Evolutionary conservation across 2,888 invertebrate species (phyloP), one percentile per base, ranked within the genome.

Genomic region (Ichneumon xanthorius): DNA sequence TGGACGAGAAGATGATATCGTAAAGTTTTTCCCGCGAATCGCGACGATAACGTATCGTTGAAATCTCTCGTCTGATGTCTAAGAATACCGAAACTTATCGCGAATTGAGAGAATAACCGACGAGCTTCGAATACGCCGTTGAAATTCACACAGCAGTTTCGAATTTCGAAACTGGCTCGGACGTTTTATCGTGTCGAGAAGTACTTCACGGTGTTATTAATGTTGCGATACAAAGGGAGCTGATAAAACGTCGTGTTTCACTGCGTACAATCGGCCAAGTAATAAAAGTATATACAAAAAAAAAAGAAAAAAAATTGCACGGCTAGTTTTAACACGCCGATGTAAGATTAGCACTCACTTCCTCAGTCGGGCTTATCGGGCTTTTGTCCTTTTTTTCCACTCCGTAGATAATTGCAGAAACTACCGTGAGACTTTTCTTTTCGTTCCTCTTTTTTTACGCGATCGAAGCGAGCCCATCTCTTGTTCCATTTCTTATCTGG

Each of bases 241-340:
- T 55, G 68, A 78, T 70, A 68, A 78, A 48, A 78, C n/a, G 40
- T 26, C 4, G 45, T 48, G 4, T 55, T 19, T 22, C 22, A 22
- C 22, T 55, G 22, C 19, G 7, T 55, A 55, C 55, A 22, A 55
- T 40, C 40, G 11, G 9, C 11, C 22, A 22, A 4, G 55, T 9
- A 22, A 55, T 19, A 19, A 55, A 55, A 19, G 55, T 7, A 19
- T 55, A 55, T 55, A 55, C 7, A 7, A 22, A 55, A 55, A 22
- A 55, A 55, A 53, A 2, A 6, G 19, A 19, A 53, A 19, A 40
- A 40, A 40, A 40, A n/a, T n/a, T 2, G 11, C 40, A 5, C 11
- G 11, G 40, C 6, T 40, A 11, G 40, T 40, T 40, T 40, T 40
- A 9, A 40, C 40, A 40, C 40, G 40, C 11, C 40, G 11, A 40